A percentile compares a stretch with the other conserved stretches of the same genome.
Conservation (phyloP, 2,113 vertebrate species). For the Desmodus rotundus region DNA sequence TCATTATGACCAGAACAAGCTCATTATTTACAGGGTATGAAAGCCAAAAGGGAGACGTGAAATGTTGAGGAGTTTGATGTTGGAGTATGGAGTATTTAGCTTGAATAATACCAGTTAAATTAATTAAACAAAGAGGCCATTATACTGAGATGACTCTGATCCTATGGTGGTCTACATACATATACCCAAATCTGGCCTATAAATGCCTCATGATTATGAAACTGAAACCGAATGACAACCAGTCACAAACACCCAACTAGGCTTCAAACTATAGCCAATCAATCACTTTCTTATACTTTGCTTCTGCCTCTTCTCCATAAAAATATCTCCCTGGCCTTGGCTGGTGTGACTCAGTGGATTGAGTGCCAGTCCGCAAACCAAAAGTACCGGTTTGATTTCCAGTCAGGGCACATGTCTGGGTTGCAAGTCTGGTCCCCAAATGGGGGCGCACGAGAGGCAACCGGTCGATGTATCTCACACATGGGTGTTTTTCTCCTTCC, state of each 20-base stretch:
- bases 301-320: background rate
- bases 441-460: too few species aligned
- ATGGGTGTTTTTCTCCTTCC: too few species aligned
- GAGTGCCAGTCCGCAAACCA: too few species aligned
- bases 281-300: background rate
- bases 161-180: background rate
- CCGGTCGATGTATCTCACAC: too few species aligned
- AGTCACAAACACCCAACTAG: background rate
- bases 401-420: too few species aligned
- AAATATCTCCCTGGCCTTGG: background rate
- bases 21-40: background rate
- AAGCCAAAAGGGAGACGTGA: background rate
- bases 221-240: background rate
- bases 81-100: background rate
- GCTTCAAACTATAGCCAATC: background rate
- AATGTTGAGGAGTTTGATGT: slow-evolving; percentile 12
- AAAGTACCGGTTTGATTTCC: too few species aligned
- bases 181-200: background rate
- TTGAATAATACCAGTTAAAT: slow-evolving; percentile 6
- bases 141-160: background rate
- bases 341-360: too few species aligned
- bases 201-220: background rate
- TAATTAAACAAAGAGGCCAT: background rate
- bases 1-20: background rate
- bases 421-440: too few species aligned